Evolutionary conservation across 2,113 vertebrate species (phyloP).

Genomic region (Lipophrys pholis): DNA sequence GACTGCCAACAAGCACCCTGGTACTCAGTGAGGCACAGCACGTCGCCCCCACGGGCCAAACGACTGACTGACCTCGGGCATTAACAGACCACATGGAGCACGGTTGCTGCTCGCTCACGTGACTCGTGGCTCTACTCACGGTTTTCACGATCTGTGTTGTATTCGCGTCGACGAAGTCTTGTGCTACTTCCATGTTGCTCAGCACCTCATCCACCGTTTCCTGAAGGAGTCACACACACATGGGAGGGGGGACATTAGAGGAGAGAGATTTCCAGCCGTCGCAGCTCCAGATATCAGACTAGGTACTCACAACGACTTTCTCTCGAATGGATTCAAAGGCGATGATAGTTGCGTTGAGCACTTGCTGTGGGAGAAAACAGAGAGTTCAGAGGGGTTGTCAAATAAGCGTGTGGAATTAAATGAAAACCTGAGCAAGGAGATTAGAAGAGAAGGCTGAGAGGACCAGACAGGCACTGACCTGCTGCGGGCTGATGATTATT

Average conservation of each 20-base stretch:
- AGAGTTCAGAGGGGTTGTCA: neutral
- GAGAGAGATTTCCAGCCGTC: neutral
- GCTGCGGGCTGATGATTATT: conserved; percentile 56
- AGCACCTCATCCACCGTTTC: conserved; percentile 57
- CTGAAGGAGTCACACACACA: conserved; percentile 56
- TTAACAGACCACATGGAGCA: conserved; percentile 46
- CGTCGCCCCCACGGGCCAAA: conserved; percentile 26
- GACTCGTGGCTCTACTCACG: conserved; percentile 79
- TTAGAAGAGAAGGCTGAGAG: neutral
- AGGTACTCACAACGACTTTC: conserved; percentile 75
- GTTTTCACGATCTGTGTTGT: conserved; percentile 75
- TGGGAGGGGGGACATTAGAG: no score
- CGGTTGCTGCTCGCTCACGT: conserved; percentile 50
- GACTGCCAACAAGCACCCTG: conserved; percentile 9
- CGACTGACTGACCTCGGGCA: conserved; percentile 46
- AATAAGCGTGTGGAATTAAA: neutral
- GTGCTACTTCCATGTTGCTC: conserved; percentile 53
- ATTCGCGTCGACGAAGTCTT: conserved; percentile 80
- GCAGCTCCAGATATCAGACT: neutral
- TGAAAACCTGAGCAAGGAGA: neutral
- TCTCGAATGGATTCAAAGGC: conserved; percentile 30
- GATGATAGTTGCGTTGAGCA: conserved; percentile 70
- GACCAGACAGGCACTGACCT: conserved; percentile 72
- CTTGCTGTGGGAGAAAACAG: conserved; percentile 67
- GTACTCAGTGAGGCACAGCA: neutral